Evolutionary conservation across 92 coral and sea anemone genomes (phyloP).

Genomic region (Siderastrea radians): DNA sequence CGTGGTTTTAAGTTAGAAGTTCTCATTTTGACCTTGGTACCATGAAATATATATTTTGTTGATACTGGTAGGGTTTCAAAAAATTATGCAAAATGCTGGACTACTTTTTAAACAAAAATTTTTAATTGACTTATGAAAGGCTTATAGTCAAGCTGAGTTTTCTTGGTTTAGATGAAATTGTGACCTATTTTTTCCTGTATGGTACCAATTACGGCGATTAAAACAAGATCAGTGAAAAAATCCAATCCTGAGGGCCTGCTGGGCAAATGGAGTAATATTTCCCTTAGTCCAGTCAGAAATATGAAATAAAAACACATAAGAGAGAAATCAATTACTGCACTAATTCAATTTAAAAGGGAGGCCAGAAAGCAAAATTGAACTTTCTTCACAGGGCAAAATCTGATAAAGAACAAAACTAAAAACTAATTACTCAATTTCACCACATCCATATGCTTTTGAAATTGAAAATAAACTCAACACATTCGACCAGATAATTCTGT

Average conservation of each 20-base stretch:
- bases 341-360: slow-evolving; percentile 83
- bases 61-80: slow-evolving; percentile 26
- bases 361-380: slow-evolving; percentile 82
- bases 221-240: slow-evolving; percentile 65
- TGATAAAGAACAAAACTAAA: slow-evolving; percentile 72
- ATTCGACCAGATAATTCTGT: slow-evolving; percentile 23
- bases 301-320: slow-evolving; percentile 52
- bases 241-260: slow-evolving; percentile 56
- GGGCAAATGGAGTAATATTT: slow-evolving; percentile 51
- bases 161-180: slow-evolving; percentile 3
- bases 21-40: slow-evolving; percentile 46
- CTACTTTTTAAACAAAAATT: slow-evolving; percentile 40
- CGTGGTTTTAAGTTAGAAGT: slow-evolving; percentile 49
- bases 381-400: slow-evolving; percentile 81
- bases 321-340: slow-evolving; percentile 82
- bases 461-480: slow-evolving; percentile 45
- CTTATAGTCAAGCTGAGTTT: slow-evolving; percentile 41
- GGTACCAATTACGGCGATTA: slow-evolving; percentile 64
- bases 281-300: slow-evolving; percentile 31
- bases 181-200: slow-evolving; percentile 1
- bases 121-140: slow-evolving; percentile 60
- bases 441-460: slow-evolving; percentile 55
- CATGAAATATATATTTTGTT: slow-evolving; percentile 44
- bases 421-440: slow-evolving; percentile 73
- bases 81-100: slow-evolving; percentile 18